Evolutionary conservation across 2,888 invertebrate genomes (phyloP).

Genomic region (Gnatocerus cornutus): DNA sequence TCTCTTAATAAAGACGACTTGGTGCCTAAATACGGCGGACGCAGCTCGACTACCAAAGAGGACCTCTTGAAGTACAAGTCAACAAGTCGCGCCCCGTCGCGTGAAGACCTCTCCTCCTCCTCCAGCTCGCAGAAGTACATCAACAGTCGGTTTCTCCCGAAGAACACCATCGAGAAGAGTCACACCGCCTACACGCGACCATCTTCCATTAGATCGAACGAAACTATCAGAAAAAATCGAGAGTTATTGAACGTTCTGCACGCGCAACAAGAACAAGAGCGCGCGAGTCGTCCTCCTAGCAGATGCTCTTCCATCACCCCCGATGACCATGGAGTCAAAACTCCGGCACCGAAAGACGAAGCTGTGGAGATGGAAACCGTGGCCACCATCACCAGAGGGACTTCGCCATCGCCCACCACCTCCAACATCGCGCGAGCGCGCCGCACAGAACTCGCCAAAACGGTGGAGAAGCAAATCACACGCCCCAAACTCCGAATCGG

Average conservation of each 20-base stretch:
- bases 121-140: slow-evolving; percentile 67
- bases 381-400: slow-evolving; percentile 81
- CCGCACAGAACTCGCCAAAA: slow-evolving; percentile 82
- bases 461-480: slow-evolving; percentile 80
- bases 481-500: slow-evolving; percentile 75
- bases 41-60: slow-evolving; percentile 54
- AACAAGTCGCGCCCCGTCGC: slow-evolving; percentile 60
- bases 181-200: slow-evolving; percentile 68
- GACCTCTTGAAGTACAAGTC: slow-evolving; percentile 54
- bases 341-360: slow-evolving; percentile 46
- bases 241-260: slow-evolving; percentile 67
- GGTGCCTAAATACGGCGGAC: slow-evolving; percentile 50
- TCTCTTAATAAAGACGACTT: slow-evolving; percentile 50
- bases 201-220: slow-evolving; percentile 64
- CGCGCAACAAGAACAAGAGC: slow-evolving; percentile 65
- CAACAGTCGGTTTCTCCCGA: slow-evolving; percentile 69
- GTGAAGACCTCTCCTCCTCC: slow-evolving; percentile 64
- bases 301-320: slow-evolving; percentile 65
- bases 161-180: slow-evolving; percentile 69
- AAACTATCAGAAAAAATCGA: slow-evolving; percentile 68
- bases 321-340: slow-evolving; percentile 55
- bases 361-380: slow-evolving; percentile 72
- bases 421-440: slow-evolving; percentile 68
- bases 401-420: slow-evolving; percentile 84
- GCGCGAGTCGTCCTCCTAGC: slow-evolving; percentile 64